A percentile compares a stretch with the other conserved stretches of the same genome.
Evolutionary conservation across 2,797 vertebrate species (phyloP).

Genomic region (Bucorvus abyssinicus): DNA sequence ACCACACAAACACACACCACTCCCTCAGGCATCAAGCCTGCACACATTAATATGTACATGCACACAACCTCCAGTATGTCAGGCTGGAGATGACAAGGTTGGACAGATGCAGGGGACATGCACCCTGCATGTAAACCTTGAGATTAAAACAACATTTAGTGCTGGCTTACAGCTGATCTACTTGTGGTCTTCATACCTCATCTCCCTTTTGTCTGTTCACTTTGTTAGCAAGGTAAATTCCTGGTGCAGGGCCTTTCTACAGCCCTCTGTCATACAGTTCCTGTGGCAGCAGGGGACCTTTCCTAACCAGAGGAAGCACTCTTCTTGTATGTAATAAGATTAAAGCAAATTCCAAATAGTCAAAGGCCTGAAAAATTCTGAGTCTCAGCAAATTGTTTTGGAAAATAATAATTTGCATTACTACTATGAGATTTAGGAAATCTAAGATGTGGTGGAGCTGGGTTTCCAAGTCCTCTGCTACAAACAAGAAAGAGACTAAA

Average conservation of each 20-base stretch:
- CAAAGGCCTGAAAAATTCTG: background rate
- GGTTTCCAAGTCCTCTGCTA: background rate
- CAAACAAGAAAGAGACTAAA: background rate
- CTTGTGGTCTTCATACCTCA: background rate
- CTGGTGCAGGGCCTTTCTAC: background rate
- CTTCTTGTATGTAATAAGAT: background rate
- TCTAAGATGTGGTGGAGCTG: background rate
- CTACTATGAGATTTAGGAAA: background rate
- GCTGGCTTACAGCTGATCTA: background rate
- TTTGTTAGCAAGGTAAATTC: background rate
- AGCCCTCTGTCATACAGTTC: background rate
- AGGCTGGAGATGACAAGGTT: slow-evolving; percentile 27
- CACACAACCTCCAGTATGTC: slow-evolving; percentile 23
- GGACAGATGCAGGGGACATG: background rate
- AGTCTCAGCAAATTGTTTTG: background rate
- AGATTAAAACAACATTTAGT: background rate
- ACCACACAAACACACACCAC: background rate
- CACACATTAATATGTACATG: slow-evolving; percentile 35
- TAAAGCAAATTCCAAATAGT: background rate
- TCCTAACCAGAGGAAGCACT: background rate
- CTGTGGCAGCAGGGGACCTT: background rate
- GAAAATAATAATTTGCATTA: background rate
- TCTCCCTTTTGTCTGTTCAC: background rate
- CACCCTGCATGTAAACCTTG: slow-evolving; percentile 7
- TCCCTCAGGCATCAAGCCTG: slow-evolving; percentile 2